A percentile compares a stretch with the other conserved stretches of the same genome.
Evolutionary conservation across 2,888 invertebrate genomes (phyloP).

Genomic region (Caenorhabditis drosophilae): DNA sequence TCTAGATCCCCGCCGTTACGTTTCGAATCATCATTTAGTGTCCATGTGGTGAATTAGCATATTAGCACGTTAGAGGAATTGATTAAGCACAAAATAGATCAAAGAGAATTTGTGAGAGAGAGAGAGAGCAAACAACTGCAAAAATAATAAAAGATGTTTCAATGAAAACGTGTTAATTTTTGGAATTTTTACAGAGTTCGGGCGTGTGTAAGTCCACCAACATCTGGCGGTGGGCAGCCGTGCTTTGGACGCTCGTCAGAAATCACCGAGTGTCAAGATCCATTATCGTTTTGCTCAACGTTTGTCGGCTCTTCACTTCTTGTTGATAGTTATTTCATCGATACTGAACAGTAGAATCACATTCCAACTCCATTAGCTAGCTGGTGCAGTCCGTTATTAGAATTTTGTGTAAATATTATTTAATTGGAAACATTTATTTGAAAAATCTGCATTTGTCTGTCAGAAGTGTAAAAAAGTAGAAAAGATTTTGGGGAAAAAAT

Average conservation of each 20-base stretch:
- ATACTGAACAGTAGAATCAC: constrained; percentile 23
- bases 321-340: constrained; percentile 34
- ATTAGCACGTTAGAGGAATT: too few species aligned
- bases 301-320: constrained; percentile 34
- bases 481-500: neutral
- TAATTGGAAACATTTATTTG: neutral
- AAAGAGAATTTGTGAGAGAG: too few species aligned
- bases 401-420: constrained; percentile 2
- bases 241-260: constrained; percentile 63
- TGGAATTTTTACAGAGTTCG: constrained; percentile 58
- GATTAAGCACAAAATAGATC: too few species aligned
- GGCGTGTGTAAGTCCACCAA: constrained; percentile 44
- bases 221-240: constrained; percentile 52
- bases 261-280: constrained; percentile 41
- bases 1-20: too few species aligned
- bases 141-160: too few species aligned
- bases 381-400: too few species aligned
- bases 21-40: too few species aligned
- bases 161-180: too few species aligned
- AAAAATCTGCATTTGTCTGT: neutral
- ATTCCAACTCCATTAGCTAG: too few species aligned
- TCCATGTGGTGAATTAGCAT: too few species aligned
- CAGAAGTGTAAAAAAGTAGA: neutral
- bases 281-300: constrained; percentile 24
- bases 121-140: too few species aligned